These are phyloP conservation scores for Capricornis sumatraensis DNA, from an alignment of 2,113 vertebrate species.

Conservation along the genomic window DNA sequence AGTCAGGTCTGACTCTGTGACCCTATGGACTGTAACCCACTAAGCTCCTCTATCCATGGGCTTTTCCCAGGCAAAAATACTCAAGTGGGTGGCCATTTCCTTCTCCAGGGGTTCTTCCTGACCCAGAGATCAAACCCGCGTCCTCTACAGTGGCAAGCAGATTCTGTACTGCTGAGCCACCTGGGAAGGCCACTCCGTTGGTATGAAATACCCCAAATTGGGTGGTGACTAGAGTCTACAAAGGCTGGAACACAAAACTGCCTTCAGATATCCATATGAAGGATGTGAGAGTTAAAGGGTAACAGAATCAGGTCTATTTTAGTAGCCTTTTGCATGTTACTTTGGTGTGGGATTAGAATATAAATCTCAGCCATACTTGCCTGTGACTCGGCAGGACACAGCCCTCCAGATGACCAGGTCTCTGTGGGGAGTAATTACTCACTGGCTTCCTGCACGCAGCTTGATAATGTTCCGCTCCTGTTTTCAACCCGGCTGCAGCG, in stretches of 20 bases:
- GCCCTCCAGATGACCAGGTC: conserved; percentile 76
- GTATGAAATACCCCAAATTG: background rate
- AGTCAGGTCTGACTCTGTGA: background rate
- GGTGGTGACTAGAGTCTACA: background rate
- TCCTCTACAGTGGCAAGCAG: background rate
- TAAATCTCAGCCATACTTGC: background rate
- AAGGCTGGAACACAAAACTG: background rate
- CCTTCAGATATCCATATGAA: background rate
- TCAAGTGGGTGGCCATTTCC: background rate
- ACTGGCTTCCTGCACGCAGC: conserved; percentile 88
- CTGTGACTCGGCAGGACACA: conserved; percentile 58
- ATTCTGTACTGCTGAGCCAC: background rate
- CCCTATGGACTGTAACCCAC: background rate
- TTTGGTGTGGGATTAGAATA: background rate
- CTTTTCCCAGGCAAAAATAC: background rate
- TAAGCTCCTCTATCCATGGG: background rate
- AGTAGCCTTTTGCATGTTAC: background rate
- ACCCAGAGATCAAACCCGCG: accelerated
- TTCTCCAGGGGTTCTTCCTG: background rate
- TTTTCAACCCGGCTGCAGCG: conserved; percentile 83
- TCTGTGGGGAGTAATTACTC: conserved; percentile 91
- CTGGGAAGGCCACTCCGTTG: background rate
- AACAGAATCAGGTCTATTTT: background rate
- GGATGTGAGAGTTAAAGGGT: background rate
- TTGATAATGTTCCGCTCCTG: conserved; percentile 87